Evolutionary conservation across 2,113 vertebrate genomes (phyloP).

Genomic region (Lophochroa leadbeateri): DNA sequence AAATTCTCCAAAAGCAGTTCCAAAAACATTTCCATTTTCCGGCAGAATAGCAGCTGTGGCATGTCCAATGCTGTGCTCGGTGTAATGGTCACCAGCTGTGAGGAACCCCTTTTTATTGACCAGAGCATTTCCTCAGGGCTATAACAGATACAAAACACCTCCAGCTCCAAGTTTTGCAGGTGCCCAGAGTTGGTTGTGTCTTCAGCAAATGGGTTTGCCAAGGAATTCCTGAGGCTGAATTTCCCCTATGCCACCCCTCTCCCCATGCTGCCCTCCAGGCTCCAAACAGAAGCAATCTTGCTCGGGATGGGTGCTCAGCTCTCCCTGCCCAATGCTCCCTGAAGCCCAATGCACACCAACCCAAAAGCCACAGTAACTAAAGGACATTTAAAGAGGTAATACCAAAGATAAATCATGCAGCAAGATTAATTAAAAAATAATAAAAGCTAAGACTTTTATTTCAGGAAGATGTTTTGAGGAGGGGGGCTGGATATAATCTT

Average conservation of each 20-base stretch:
- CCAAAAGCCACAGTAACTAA: conserved; percentile 1
- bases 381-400: conserved; percentile 26
- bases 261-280: neutral
- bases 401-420: conserved; percentile 12
- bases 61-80: neutral
- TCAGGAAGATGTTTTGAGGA: conserved; percentile 54
- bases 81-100: conserved; percentile 59
- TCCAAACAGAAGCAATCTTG: neutral
- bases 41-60: conserved; percentile 40
- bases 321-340: neutral
- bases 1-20: conserved; percentile 12
- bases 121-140: conserved; percentile 20
- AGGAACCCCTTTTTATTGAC: conserved; percentile 34
- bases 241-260: neutral
- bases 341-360: neutral
- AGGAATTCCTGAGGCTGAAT: neutral
- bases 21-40: conserved; percentile 56
- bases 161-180: conserved; percentile 46
- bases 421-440: conserved; percentile 38
- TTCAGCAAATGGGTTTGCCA: neutral
- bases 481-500: conserved; percentile 41
- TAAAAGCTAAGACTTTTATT: conserved; percentile 26
- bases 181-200: neutral
- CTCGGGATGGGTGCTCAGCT: neutral
- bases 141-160: conserved; percentile 38